Evolutionary conservation across 2,113 vertebrate genomes (phyloP), one percentile per base, ranked within the genome.

Genomic region (Erinaceus europaeus): DNA sequence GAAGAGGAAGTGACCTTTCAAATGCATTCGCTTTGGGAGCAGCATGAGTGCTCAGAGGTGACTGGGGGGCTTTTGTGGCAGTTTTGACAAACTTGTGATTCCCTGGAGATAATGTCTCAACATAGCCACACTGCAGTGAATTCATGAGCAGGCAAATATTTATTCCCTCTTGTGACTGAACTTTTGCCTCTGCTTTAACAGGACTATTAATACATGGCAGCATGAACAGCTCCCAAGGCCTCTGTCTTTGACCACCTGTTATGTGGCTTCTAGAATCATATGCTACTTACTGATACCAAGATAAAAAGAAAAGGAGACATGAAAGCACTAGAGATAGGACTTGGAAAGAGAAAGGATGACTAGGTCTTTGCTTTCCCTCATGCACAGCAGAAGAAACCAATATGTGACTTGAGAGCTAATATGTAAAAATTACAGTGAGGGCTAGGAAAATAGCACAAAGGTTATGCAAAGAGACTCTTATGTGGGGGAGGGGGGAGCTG

Each of bases 141-240:
- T n/a, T 94, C 85, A 76, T 29, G 59, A 91, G 91, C 20, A 4
- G 90, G 67, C 95, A 89, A 46, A 34, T 85, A 83, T 77, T 67
- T 77, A 46, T 88, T 57, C 61, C 53, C 85, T 61, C 91, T 50
- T 77, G 44, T 86, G 89, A 90, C 89, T 81, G 76, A 75, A 86
- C 36, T 84, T 55, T n/a, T 9, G 55, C 71, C 81, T 88, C 2
- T 3, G 50, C 38, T 14, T 90, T 90, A 86, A 82, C 55, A 25
- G 12, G 55, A 9, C 83, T 94, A 88, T 72, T 86, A 87, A 89
- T 72, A 90, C 9, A 69, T 2, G 8, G 2, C 88, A 59, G 34
- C 15, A 11, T 62, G 65, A 78, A 73, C 68, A n/a, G 64, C 36
- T 76, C 78, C 46, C 34, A 52, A 14, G 2, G 34, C 82, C 88